Base-by-base conservation (phyloP, 2,888 invertebrate species). In the Crocallis elinguaria region DNA sequence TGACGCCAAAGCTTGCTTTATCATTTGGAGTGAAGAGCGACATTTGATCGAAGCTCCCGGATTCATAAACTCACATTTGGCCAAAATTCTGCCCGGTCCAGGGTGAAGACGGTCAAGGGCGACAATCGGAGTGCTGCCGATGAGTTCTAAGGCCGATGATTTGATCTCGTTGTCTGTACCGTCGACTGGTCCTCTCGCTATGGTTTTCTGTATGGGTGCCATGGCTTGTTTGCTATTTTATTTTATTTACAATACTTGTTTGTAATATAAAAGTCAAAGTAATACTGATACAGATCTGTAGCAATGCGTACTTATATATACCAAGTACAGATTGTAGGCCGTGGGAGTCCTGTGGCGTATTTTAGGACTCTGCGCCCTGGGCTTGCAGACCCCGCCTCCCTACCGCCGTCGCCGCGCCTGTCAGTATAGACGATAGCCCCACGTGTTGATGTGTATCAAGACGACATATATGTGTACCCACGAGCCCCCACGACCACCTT, bases 41-140 rank as follows among this genome's bases (percentile, higher is more conserved):
- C 84, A 84, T 74, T 91, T 91, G 25, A 91, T 80, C 0, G 90
- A 91, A 8, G 82, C 90, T 21, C 90, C 88, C 6, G 90, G 90
- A 46, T 89, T 91, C 88, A 88, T 90, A 54, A 85, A 90, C 66
- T 91, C 90, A 71, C 90, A 91, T 82, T 90, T 91, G 0, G 80
- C 90, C 32, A 91, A 66, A 50, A 91, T 82, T 14, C 90, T 71
- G 4, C 90, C 90, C 1, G 90, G 88, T 1, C 90, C 90, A 0
- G 83, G 57, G 59, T 88, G 74, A 0, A 90, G 49, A 25, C 90
- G 82, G 54, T 91, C 90, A 32, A 91, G 73, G 1, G 90, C 90
- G n/a, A 91, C 81, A 19, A 91, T 72, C 5, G 90, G 90, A 1
- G 90, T 91, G 57, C 87, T 84, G 5, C 90, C 90, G 61, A 91